phyloP scores from a whole-genome alignment of 2,113 vertebrate species.

The Australoheros scitulus region DNA sequence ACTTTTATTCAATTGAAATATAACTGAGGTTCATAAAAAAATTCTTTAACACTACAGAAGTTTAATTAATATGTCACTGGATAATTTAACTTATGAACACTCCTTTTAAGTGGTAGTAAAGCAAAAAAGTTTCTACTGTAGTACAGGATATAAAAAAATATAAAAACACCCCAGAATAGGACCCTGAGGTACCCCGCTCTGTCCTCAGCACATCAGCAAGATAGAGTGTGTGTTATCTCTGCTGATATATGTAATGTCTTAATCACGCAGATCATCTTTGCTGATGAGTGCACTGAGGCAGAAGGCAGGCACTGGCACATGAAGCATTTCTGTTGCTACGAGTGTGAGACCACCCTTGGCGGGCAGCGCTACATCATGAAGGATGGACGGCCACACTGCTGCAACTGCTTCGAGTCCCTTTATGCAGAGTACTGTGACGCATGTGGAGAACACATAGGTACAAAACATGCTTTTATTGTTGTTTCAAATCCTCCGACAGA shows the following conservation, averaged over 20 bases:
- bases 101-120: background rate
- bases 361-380: conserved; percentile 99
- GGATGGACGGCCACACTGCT: conserved; percentile 95
- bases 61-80: too few species aligned
- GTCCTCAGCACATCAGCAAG: background rate
- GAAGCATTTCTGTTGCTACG: conserved; percentile 98
- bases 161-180: background rate
- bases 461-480: background rate
- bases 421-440: conserved; percentile 97
- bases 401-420: conserved; percentile 96
- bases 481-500: background rate
- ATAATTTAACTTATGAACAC: background rate
- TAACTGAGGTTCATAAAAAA: background rate
- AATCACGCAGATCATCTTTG: conserved; percentile 91
- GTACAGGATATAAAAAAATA: background rate
- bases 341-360: conserved; percentile 92
- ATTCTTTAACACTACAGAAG: background rate
- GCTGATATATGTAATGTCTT: conserved; percentile 33
- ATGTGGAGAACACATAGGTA: conserved; percentile 97
- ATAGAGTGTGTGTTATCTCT: background rate
- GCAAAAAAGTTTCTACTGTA: background rate
- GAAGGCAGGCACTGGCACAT: conserved; percentile 99
- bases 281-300: conserved; percentile 96
- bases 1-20: background rate
- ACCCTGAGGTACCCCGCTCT: background rate